These are phyloP conservation scores for Meloidogyne exigua DNA, from an alignment of 1,140 invertebrate species.

Conservation along the genomic window DNA sequence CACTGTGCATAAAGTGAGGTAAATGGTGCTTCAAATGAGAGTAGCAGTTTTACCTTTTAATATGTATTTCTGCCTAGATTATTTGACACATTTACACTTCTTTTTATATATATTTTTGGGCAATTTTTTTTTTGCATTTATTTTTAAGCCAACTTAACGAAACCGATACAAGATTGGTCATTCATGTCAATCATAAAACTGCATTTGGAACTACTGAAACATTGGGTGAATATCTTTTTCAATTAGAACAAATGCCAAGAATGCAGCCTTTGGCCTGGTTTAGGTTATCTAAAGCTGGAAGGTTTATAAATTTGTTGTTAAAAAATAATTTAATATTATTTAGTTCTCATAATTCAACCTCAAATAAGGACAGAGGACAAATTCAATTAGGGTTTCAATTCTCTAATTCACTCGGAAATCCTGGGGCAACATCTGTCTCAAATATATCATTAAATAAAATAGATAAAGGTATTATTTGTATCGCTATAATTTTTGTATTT, in stretches of 20 bases:
- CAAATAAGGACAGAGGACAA: slow-evolving; percentile 34
- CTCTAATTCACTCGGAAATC: slow-evolving; percentile 15
- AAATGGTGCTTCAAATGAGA: neutral
- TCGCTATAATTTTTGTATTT: slow-evolving; percentile 11
- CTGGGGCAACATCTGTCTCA: slow-evolving; percentile 29
- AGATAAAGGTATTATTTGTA: slow-evolving; percentile 29
- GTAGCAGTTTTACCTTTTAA: neutral
- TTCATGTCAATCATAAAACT: slow-evolving; percentile 47
- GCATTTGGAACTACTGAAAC: slow-evolving; percentile 42
- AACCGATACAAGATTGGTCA: slow-evolving; percentile 37
- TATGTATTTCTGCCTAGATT: neutral
- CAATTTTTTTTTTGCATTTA: neutral
- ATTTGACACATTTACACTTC: neutral
- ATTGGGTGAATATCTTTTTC: slow-evolving; percentile 30
- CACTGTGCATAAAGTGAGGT: neutral
- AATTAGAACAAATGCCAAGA: slow-evolving; percentile 33
- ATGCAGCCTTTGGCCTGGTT: slow-evolving; percentile 33
- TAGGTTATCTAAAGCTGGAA: slow-evolving; percentile 29
- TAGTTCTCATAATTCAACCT: neutral
- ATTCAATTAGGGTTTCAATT: slow-evolving; percentile 40
- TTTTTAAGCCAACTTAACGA: slow-evolving; percentile 39
- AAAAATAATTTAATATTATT: neutral
- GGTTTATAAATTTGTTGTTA: neutral
- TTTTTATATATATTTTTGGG: no score
- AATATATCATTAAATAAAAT: slow-evolving; percentile 47